Evolutionary conservation across 1,140 invertebrate genomes (phyloP), one percentile per base, ranked within the genome.

Genomic region (Heliconius congener): DNA sequence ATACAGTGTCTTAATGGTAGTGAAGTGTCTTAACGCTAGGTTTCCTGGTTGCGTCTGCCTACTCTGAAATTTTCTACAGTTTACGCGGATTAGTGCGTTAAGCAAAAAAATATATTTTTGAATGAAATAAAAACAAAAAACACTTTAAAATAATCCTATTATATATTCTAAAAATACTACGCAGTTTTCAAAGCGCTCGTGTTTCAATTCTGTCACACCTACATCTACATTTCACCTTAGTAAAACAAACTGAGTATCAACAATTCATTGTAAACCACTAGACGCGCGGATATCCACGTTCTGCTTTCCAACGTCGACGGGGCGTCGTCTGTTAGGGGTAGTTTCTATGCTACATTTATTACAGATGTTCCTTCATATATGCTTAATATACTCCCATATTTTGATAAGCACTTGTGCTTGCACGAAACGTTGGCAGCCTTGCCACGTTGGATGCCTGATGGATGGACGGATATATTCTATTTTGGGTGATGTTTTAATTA

Each of bases 341-440:
- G 60, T 66, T 66, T 30, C 60, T 66, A 66, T 30, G 9, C 60
- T 66, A 30, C 60, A 66, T 66, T 66, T 27, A 66, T 66, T 30
- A 30, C 23, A 66, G 42, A 46, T 13, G 42, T 46, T 46, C 42
- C n/a, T 30, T 30, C 60, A 30, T 66, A 66, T 66, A 66, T 66
- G 60, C 60, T 66, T 27, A 66, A 66, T 66, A 66, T 16, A 27
- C 60, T 66, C 30, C 60, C 60, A 66, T 66, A 30, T 66, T 66
- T 66, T 30, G 60, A 30, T 30, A 30, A 30, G 27, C 60, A 60
- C 60, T 16, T 1, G 27, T 13, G 23, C 60, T 66, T 30, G 23
- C 11, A 66, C 6, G 27, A 66, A 66, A 66, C 60, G 23, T 13
- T 66, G 55, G 55, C 55, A 66, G 13, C 60, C 0, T 16, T 30